Evolutionary conservation across 1,140 invertebrate genomes (phyloP).

Genomic region (Eurosta solidaginis): DNA sequence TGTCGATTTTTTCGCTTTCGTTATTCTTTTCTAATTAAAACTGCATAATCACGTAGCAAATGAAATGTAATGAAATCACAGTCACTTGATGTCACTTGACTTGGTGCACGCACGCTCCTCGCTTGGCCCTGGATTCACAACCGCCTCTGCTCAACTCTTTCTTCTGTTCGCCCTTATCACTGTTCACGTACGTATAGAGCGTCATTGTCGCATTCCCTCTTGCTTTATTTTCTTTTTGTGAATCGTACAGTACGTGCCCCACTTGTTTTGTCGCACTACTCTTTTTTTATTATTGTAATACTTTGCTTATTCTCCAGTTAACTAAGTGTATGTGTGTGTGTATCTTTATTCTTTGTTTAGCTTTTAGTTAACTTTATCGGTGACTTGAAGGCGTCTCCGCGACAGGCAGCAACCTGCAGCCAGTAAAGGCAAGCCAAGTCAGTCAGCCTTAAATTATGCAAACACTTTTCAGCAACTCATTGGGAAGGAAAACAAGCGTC

Average conservation of each 20-base stretch:
- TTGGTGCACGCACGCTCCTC: neutral
- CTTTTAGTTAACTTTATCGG: slow-evolving; percentile 21
- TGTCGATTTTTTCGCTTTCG: neutral
- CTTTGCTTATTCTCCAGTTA: neutral
- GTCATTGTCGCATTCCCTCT: neutral
- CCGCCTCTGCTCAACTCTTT: neutral
- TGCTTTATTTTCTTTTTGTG: neutral
- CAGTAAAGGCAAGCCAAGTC: neutral
- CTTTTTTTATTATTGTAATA: neutral
- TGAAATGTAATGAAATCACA: slow-evolving; percentile 33
- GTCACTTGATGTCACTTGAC: slow-evolving; percentile 30
- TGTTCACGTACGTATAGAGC: neutral
- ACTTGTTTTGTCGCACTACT: neutral
- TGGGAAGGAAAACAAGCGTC: slow-evolving; percentile 7
- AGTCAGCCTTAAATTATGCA: slow-evolving; percentile 25
- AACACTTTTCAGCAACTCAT: slow-evolving; percentile 12
- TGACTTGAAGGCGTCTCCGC: slow-evolving; percentile 6
- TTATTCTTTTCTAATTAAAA: slow-evolving; percentile 34
- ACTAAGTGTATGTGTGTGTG: slow-evolving; percentile 2
- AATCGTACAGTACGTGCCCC: neutral
- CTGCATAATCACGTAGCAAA: slow-evolving; percentile 33
- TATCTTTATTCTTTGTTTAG: slow-evolving; percentile 7
- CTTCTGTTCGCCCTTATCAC: neutral
- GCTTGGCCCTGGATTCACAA: neutral
- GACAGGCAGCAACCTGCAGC: neutral